These are phyloP conservation scores for Phocides pigmalion DNA, from an alignment of 1,140 invertebrate genomes.

Conservation along the genomic window DNA sequence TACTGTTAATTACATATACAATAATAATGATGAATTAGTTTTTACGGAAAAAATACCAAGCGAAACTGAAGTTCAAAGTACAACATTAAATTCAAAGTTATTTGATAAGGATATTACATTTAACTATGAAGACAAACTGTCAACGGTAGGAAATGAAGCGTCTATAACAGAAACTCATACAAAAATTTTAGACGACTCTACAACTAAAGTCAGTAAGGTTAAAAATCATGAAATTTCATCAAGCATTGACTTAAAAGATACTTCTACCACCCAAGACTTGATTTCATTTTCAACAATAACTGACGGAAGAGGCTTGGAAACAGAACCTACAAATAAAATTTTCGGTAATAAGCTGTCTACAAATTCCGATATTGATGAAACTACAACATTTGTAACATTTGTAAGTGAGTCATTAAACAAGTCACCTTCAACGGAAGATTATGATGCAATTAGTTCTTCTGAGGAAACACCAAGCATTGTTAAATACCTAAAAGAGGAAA, in stretches of 20 bases:
- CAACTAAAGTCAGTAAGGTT: slow-evolving; percentile 1
- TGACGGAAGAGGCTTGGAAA: neutral
- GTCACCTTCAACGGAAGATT: neutral
- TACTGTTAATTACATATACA: neutral
- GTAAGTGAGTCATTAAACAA: neutral
- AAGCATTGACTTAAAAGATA: neutral
- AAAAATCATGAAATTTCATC: neutral
- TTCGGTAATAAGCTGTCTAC: neutral
- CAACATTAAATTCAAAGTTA: neutral
- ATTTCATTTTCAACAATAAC: neutral
- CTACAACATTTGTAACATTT: neutral
- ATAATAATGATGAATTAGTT: slow-evolving; percentile 6
- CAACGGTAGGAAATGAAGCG: neutral
- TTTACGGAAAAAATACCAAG: neutral
- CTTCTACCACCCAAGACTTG: neutral
- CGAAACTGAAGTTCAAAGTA: neutral
- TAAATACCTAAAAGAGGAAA: neutral
- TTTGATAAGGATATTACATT: neutral
- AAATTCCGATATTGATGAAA: neutral
- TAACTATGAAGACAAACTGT: neutral
- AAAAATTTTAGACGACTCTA: slow-evolving; percentile 1
- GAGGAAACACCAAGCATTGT: neutral
- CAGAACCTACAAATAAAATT: neutral
- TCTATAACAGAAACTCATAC: neutral
- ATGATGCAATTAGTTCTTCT: neutral